phyloP scores from a whole-genome alignment of 2,888 invertebrate species.

The Ochropacha duplaris region DNA sequence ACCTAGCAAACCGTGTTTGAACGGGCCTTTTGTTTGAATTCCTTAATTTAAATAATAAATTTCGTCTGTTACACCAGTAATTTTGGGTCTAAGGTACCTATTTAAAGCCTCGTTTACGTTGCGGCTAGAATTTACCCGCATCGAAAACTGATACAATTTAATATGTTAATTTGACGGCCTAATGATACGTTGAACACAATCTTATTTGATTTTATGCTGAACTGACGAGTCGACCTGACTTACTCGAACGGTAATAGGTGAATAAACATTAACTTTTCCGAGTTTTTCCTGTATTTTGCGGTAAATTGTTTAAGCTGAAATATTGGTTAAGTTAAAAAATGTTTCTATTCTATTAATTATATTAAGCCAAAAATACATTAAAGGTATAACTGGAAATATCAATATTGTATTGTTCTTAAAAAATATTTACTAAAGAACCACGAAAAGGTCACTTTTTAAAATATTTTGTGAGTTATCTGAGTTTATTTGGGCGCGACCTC shows the following conservation, averaged over 20 bases:
- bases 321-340: neutral
- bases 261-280: neutral
- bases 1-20: slow-evolving; percentile 15
- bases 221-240: neutral
- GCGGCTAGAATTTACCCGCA: neutral
- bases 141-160: neutral
- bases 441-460: too few species aligned
- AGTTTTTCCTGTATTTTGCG: neutral
- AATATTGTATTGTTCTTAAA: too few species aligned
- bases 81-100: slow-evolving; percentile 14
- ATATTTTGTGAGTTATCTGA: too few species aligned
- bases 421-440: too few species aligned
- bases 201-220: slow-evolving; percentile 1
- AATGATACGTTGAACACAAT: neutral
- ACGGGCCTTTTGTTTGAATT: slow-evolving; percentile 35
- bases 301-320: neutral
- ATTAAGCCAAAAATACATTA: too few species aligned
- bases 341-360: too few species aligned
- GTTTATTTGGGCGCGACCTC: too few species aligned
- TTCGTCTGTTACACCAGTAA: slow-evolving; percentile 24
- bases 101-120: slow-evolving; percentile 5
- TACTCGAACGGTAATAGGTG: neutral
- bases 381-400: too few species aligned
- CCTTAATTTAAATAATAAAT: slow-evolving; percentile 44
- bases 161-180: slow-evolving; percentile 1